Conservation (phyloP, 2,888 invertebrate genomes). For the Coleophora flavipennella region DNA sequence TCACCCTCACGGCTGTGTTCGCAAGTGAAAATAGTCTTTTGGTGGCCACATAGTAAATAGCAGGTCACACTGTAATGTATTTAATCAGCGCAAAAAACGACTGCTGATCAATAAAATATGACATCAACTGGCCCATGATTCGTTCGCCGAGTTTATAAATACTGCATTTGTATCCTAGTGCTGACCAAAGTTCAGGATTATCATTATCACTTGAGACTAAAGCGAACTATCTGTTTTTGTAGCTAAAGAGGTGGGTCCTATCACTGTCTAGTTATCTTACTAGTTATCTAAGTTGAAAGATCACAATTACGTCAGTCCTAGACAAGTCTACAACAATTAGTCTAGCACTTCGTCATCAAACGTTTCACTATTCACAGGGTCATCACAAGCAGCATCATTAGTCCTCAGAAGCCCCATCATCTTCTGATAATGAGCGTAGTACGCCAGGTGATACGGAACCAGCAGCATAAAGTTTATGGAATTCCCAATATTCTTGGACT, state of each 20-base stretch:
- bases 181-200: background rate
- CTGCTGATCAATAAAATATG: too few species aligned
- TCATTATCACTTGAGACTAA: background rate
- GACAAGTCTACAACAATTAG: background rate
- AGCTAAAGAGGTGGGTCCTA: background rate
- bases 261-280: background rate
- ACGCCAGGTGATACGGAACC: too few species aligned
- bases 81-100: too few species aligned
- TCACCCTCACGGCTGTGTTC: too few species aligned
- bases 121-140: too few species aligned
- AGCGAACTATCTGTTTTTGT: background rate
- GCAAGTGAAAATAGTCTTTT: too few species aligned
- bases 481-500: too few species aligned
- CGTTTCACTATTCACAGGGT: background rate
- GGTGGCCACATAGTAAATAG: too few species aligned
- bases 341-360: background rate
- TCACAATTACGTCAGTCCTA: slow-evolving; percentile 1
- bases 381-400: too few species aligned
- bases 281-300: background rate
- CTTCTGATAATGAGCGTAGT: too few species aligned
- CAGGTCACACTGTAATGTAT: too few species aligned
- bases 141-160: background rate
- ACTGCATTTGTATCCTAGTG: background rate
- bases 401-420: slow-evolving; percentile 1
- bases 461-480: too few species aligned